These are phyloP conservation scores for Ornithorhynchus anatinus DNA, from an alignment of 2,113 vertebrate species.

Conservation along the genomic window DNA sequence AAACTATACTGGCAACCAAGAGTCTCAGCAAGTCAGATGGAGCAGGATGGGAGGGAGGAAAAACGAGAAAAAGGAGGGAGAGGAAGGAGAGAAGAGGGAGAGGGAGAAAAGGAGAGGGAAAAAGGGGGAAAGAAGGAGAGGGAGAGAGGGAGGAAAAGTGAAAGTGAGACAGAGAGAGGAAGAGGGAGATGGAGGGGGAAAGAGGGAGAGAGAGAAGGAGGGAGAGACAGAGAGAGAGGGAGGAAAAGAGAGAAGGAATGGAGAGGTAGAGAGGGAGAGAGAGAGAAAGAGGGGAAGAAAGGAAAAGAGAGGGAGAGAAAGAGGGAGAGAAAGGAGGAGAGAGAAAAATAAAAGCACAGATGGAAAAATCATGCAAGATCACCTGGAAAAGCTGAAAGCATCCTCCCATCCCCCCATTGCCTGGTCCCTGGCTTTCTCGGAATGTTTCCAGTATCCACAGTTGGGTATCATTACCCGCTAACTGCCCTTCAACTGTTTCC, in stretches of 20 bases:
- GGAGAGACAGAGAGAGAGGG: not conserved
- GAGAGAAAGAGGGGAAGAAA: not conserved
- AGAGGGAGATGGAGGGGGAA: not conserved
- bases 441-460: too few relatives aligned
- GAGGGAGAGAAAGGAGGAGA: not conserved
- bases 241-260: too few relatives aligned
- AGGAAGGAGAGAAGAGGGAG: not conserved
- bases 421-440: too few relatives aligned
- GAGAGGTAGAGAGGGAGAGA: too few relatives aligned
- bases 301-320: not conserved
- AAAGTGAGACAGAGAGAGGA: not conserved
- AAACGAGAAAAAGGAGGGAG: not conserved
- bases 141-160: not conserved
- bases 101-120: not conserved
- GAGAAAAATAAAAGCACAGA: too few relatives aligned
- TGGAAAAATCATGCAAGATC: too few relatives aligned
- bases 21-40: not conserved
- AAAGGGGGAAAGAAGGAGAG: fast-evolving
- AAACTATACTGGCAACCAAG: too few relatives aligned
- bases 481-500: too few relatives aligned
- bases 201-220: too few relatives aligned
- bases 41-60: not conserved
- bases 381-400: too few relatives aligned
- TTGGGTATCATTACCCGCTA: too few relatives aligned
- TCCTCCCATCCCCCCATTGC: too few relatives aligned